These are phyloP conservation scores for Loriculus beryllinus DNA, from an alignment of 2,797 vertebrate species.

Conservation along the genomic window DNA sequence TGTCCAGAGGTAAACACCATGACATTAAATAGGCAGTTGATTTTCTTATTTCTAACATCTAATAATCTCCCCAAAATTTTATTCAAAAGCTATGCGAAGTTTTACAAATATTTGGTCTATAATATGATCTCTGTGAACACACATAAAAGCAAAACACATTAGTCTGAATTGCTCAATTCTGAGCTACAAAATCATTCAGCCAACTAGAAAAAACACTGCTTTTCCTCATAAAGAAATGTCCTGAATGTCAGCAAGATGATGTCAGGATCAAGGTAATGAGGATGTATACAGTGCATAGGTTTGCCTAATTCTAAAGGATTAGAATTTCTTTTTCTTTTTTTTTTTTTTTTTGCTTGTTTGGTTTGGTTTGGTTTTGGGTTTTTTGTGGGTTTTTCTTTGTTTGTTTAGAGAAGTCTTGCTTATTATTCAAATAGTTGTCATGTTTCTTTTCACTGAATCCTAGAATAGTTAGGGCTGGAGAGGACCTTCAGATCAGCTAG, in stretches of 20 bases:
- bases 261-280: background rate
- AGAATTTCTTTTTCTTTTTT: background rate
- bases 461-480: background rate
- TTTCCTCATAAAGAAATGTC: background rate
- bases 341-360: background rate
- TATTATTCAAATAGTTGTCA: background rate
- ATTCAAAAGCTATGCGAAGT: background rate
- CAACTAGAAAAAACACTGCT: background rate
- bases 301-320: background rate
- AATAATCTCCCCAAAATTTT: background rate
- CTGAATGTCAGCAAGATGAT: background rate
- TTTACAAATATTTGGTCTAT: background rate
- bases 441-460: background rate
- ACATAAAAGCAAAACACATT: background rate
- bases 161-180: background rate
- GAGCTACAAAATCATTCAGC: background rate
- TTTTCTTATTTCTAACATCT: background rate
- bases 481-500: background rate
- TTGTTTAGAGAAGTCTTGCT: background rate
- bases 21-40: background rate
- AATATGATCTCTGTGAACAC: background rate
- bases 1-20: background rate
- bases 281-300: background rate
- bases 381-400: too few relatives aligned
- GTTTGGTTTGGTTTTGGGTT: background rate